Evolutionary conservation across 2,113 vertebrate genomes (phyloP).

Genomic region (Desmodus rotundus): DNA sequence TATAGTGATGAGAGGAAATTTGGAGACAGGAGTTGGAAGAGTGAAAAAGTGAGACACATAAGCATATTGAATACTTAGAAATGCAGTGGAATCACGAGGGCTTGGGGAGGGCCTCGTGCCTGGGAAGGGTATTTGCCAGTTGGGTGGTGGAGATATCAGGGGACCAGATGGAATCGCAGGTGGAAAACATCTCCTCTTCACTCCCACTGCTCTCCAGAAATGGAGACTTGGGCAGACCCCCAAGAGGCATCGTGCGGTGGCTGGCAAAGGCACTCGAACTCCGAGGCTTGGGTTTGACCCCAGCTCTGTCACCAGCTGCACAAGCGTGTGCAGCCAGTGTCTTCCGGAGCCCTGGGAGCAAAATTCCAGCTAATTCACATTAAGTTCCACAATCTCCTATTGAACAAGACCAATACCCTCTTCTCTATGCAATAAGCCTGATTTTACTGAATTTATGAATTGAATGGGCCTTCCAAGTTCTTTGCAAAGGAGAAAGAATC

Average conservation of each 20-base stretch:
- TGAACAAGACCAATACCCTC: neutral
- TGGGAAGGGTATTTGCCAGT: neutral
- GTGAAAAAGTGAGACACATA: neutral
- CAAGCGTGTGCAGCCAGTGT: neutral
- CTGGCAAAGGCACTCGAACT: neutral
- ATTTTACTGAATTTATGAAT: neutral
- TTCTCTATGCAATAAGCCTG: neutral
- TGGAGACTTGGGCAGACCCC: neutral
- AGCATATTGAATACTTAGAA: neutral
- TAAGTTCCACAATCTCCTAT: neutral
- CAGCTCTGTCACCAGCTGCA: neutral
- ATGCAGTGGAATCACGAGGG: rapidly evolving
- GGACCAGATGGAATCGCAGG: neutral
- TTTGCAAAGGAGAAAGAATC: neutral
- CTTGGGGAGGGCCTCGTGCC: neutral
- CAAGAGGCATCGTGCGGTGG: neutral
- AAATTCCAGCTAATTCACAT: neutral
- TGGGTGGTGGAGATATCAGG: neutral
- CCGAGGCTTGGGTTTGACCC: neutral
- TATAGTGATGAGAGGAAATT: neutral
- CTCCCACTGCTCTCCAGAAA: neutral
- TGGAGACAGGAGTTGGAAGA: neutral
- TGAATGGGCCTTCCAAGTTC: neutral
- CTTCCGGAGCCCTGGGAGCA: neutral
- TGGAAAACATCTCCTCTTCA: neutral